Conservation (phyloP, 2,797 vertebrate genomes). For the Smutsia gigantea region DNA sequence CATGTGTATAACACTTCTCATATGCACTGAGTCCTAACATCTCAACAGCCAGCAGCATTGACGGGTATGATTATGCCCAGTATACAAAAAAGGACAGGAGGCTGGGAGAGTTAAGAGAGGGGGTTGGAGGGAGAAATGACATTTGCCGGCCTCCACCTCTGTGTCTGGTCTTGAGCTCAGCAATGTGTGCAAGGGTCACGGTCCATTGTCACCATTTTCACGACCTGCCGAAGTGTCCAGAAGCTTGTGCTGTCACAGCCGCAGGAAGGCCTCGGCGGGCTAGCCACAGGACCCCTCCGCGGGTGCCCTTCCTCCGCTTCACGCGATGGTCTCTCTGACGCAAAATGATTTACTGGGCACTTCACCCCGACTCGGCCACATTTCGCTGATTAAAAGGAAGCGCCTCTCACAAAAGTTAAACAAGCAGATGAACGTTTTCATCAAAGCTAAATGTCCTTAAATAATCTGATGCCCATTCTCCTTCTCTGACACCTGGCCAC, state of each 20-base stretch:
- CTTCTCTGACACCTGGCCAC: conserved; percentile 8
- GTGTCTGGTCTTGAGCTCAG: background rate
- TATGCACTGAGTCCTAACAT: too few relatives aligned
- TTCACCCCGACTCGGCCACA: background rate
- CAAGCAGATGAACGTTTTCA: conserved; percentile 9
- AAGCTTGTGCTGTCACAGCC: too few relatives aligned
- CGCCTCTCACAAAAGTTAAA: background rate
- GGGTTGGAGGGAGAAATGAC: background rate
- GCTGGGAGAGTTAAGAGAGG: background rate
- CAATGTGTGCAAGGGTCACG: fast-evolving
- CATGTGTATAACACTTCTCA: fast-evolving
- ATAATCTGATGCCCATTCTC: background rate
- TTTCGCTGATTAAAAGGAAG: background rate
- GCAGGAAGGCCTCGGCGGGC: fast-evolving
- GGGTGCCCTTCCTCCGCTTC: background rate
- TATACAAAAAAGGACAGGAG: background rate
- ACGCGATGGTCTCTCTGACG: background rate
- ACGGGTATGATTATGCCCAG: background rate
- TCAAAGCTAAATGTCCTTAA: conserved; percentile 32
- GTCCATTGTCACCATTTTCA: too few relatives aligned
- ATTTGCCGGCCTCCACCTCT: background rate
- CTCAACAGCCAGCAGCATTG: background rate
- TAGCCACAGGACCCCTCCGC: fast-evolving
- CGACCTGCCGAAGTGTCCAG: too few relatives aligned
- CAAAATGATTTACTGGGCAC: background rate